Evolutionary conservation across 2,797 vertebrate species (phyloP).

Genomic region (Choloepus didactylus): DNA sequence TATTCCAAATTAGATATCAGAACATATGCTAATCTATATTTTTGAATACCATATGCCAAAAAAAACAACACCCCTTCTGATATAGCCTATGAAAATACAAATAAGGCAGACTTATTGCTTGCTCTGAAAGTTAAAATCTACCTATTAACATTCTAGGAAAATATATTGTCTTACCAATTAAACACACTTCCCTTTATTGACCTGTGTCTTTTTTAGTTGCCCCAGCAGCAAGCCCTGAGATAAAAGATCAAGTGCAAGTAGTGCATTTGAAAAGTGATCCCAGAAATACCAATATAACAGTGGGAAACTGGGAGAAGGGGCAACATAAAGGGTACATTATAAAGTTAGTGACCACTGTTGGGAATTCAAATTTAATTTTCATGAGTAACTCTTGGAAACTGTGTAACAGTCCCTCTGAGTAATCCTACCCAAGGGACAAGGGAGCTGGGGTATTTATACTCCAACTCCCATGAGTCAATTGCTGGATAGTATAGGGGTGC

Average conservation of each 20-base stretch:
- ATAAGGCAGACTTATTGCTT: not conserved
- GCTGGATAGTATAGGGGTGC: not conserved
- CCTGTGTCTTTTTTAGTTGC: not conserved
- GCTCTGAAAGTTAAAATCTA: not conserved
- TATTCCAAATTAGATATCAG: not conserved
- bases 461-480: not conserved
- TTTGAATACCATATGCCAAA: not conserved
- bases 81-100: not conserved
- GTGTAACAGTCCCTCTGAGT: not conserved
- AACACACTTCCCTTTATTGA: not conserved
- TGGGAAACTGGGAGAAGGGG: not conserved
- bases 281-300: not conserved
- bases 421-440: not conserved
- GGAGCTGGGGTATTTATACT: not conserved
- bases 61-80: not conserved
- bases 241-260: not conserved
- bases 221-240: not conserved
- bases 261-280: not conserved
- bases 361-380: constrained; percentile 30
- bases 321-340: not conserved
- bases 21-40: not conserved
- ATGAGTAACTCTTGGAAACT: not conserved
- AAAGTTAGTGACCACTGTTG: not conserved
- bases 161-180: not conserved
- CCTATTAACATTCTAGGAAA: not conserved